Percentiles rank a stretch among this genome's conserved stretches.
Conservation (phyloP, 2,888 invertebrate species). For the Drosophila borealis region DNA sequence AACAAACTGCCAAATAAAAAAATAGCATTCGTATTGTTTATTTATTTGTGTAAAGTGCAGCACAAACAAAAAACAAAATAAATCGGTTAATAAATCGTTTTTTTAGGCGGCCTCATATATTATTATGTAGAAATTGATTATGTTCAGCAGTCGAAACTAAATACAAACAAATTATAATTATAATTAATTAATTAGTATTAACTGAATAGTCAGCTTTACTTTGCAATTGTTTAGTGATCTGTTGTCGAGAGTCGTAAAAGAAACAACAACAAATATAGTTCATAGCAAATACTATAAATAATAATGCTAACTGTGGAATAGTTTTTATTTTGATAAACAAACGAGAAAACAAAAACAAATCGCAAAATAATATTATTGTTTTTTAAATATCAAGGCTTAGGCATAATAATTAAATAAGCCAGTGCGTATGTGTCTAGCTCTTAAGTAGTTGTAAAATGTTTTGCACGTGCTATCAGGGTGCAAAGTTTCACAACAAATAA, state of each 20-base stretch:
- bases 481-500: conserved; percentile 45
- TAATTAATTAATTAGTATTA: conserved; percentile 37
- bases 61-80: conserved; percentile 25
- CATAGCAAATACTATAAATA: conserved; percentile 4
- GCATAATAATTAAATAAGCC: conserved; percentile 36
- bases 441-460: conserved; percentile 54
- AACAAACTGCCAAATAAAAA: conserved; percentile 52
- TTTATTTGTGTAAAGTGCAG: conserved; percentile 30
- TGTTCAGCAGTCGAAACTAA: conserved; percentile 20
- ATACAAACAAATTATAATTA: conserved; percentile 34
- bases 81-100: no score
- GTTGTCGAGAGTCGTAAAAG: conserved; percentile 29
- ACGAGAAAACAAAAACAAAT: conserved; percentile 15
- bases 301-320: conserved; percentile 34
- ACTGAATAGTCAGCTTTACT: conserved; percentile 74
- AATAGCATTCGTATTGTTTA: conserved; percentile 31
- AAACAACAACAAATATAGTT: conserved; percentile 20
- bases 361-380: conserved; percentile 12
- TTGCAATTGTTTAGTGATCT: conserved; percentile 73
- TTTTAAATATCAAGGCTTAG: conserved; percentile 42
- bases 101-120: conserved; percentile 8
- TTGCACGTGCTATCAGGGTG: conserved; percentile 44
- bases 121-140: conserved; percentile 12
- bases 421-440: conserved; percentile 60
- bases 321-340: conserved; percentile 42